Evolutionary conservation across 2,888 invertebrate genomes (phyloP).

Genomic region (Thumatha senex): DNA sequence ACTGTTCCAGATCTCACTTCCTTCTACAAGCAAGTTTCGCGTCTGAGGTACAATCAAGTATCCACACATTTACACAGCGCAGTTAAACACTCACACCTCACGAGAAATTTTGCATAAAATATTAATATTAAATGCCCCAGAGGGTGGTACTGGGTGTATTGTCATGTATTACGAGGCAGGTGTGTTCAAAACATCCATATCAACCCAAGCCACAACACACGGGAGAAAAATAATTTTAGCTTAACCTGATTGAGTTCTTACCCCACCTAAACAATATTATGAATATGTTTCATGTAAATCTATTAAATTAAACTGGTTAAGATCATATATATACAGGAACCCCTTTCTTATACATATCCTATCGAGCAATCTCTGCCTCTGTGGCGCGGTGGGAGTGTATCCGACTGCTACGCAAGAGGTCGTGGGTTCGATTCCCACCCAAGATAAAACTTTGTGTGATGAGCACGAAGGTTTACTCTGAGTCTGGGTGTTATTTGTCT

Average conservation of each 20-base stretch:
- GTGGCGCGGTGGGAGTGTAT: too few species aligned
- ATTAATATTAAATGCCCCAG: constrained; percentile 25
- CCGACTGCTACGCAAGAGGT: too few species aligned
- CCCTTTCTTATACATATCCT: too few species aligned
- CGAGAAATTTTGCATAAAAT: constrained; percentile 14
- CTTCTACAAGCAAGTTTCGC: constrained; percentile 15
- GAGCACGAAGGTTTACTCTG: too few species aligned
- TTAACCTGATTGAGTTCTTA: constrained; percentile 16
- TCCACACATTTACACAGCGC: not conserved
- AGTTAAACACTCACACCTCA: constrained; percentile 6
- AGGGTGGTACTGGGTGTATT: constrained; percentile 12
- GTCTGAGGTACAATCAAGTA: constrained; percentile 10
- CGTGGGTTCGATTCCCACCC: too few species aligned
- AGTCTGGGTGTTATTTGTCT: too few species aligned
- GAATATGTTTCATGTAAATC: constrained; percentile 3
- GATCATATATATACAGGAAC: too few species aligned
- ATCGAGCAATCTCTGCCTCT: too few species aligned
- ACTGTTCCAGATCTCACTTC: constrained; percentile 25
- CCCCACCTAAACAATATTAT: constrained; percentile 9
- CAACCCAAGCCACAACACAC: constrained; percentile 17
- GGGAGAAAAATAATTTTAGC: constrained; percentile 31
- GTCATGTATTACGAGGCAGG: constrained; percentile 24
- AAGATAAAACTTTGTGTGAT: too few species aligned
- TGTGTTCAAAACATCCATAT: constrained; percentile 20
- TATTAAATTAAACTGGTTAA: too few species aligned